Conservation (phyloP, 2,888 invertebrate genomes). For the Drosophila emarginata region DNA sequence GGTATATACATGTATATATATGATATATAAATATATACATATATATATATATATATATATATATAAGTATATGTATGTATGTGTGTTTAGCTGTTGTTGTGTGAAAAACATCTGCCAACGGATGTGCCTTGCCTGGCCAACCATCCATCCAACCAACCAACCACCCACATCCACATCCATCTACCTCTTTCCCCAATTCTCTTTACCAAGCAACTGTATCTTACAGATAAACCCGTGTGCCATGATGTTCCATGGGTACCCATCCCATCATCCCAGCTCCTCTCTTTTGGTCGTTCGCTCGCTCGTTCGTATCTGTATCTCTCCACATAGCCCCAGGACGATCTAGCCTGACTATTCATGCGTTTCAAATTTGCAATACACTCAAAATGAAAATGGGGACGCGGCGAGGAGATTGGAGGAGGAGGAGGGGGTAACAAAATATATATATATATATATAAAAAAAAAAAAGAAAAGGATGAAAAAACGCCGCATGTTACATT, state of each 20-base stretch:
- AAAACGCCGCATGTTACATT: slow-evolving; percentile 63
- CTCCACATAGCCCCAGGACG: slow-evolving; percentile 42
- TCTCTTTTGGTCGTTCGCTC: not conserved
- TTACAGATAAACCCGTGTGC: slow-evolving; percentile 61
- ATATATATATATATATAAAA: too few species aligned
- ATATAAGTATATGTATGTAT: not conserved
- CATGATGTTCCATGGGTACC: slow-evolving; percentile 5
- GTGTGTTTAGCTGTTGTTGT: slow-evolving; percentile 20
- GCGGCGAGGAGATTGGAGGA: not conserved
- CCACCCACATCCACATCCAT: slow-evolving; percentile 24
- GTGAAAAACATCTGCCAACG: slow-evolving; percentile 71
- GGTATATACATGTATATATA: slow-evolving; percentile 1
- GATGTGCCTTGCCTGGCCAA: slow-evolving; percentile 60
- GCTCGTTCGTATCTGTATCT: not conserved
- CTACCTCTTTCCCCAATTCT: slow-evolving; percentile 16
- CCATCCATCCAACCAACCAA: slow-evolving; percentile 3
- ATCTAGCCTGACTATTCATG: slow-evolving; percentile 71
- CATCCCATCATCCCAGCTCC: too few species aligned
- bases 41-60: not conserved
- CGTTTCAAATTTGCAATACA: slow-evolving; percentile 74
- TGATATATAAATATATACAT: slow-evolving; percentile 5
- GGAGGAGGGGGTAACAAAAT: not conserved
- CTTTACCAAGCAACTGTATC: slow-evolving; percentile 49
- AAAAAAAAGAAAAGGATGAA: slow-evolving; percentile 53
- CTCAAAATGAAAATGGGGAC: slow-evolving; percentile 52